Evolutionary conservation across 2,797 vertebrate species (phyloP).

Genomic region (Lutjanus argentimaculatus): DNA sequence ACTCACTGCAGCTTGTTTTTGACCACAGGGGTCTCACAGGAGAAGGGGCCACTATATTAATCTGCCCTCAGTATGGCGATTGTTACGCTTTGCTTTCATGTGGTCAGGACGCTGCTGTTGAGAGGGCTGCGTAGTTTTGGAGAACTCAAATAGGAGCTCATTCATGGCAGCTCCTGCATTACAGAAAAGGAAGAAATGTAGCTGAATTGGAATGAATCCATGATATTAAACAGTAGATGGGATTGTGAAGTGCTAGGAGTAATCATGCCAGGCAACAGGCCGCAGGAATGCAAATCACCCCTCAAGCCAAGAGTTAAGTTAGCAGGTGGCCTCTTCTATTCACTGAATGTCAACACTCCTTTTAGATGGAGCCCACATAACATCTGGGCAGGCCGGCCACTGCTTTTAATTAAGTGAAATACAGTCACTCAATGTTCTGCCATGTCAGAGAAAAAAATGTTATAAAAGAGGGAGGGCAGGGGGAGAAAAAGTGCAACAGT

Average conservation of each 20-base stretch:
- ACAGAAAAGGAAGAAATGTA: slow-evolving; percentile 86
- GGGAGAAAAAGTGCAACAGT: slow-evolving; percentile 80
- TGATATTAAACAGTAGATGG: slow-evolving; percentile 93
- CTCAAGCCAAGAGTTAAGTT: slow-evolving; percentile 90
- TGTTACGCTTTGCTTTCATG: slow-evolving; percentile 87
- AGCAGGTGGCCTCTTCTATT: slow-evolving; percentile 96
- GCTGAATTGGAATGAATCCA: slow-evolving; percentile 89
- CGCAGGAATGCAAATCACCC: slow-evolving; percentile 97
- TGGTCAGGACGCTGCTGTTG: slow-evolving; percentile 76
- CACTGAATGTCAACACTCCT: slow-evolving; percentile 91
- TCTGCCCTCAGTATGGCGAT: slow-evolving; percentile 70
- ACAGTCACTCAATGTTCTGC: slow-evolving; percentile 87
- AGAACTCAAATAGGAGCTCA: slow-evolving; percentile 82
- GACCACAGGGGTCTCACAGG: slow-evolving; percentile 56
- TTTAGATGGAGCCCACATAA: slow-evolving; percentile 89
- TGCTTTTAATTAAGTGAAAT: slow-evolving; percentile 96
- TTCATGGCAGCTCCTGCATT: slow-evolving; percentile 81
- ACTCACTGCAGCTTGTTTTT: slow-evolving; percentile 65
- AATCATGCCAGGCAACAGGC: slow-evolving; percentile 94
- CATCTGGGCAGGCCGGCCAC: slow-evolving; percentile 89
- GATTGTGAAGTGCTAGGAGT: slow-evolving; percentile 92
- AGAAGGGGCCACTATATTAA: slow-evolving; percentile 68
- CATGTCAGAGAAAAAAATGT: slow-evolving; percentile 79
- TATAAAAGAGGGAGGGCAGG: slow-evolving; percentile 70
- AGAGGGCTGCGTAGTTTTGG: slow-evolving; percentile 77